Conservation (phyloP, 2,113 vertebrate species). For the Cochlearius cochlearius region DNA sequence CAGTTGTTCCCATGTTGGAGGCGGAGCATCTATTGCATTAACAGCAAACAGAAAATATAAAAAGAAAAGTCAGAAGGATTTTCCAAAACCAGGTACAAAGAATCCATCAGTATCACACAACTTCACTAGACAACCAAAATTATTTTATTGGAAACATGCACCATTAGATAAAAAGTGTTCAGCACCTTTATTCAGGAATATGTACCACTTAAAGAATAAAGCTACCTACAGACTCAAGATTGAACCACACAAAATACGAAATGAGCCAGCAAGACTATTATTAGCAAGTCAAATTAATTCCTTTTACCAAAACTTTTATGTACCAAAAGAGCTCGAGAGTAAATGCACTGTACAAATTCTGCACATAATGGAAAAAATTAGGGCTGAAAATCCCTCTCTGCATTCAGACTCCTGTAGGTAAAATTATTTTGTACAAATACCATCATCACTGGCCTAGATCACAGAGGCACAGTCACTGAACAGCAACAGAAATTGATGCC, state of each 20-base stretch:
- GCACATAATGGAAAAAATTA: background rate
- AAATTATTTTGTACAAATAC: background rate
- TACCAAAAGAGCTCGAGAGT: background rate
- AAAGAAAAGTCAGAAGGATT: background rate
- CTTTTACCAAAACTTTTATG: background rate
- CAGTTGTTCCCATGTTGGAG: conserved; percentile 96
- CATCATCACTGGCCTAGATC: background rate
- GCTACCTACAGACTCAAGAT: background rate
- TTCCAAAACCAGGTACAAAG: background rate
- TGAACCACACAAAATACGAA: background rate
- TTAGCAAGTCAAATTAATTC: background rate
- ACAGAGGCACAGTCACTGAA: background rate
- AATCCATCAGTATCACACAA: background rate
- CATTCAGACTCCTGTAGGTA: background rate
- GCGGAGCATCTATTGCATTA: conserved; percentile 85
- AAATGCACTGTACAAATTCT: background rate
- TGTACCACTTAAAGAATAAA: background rate
- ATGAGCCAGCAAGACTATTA: background rate
- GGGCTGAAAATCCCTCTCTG: background rate
- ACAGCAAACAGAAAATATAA: background rate
- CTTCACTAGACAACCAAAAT: background rate
- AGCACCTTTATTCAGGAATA: background rate
- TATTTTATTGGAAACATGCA: accelerated
- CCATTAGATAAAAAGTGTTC: background rate
- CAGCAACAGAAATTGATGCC: background rate